Evolutionary conservation across 37 sponge, comb jelly and placozoan genomes (phyloP).

Genomic region (Agelas oroides): DNA sequence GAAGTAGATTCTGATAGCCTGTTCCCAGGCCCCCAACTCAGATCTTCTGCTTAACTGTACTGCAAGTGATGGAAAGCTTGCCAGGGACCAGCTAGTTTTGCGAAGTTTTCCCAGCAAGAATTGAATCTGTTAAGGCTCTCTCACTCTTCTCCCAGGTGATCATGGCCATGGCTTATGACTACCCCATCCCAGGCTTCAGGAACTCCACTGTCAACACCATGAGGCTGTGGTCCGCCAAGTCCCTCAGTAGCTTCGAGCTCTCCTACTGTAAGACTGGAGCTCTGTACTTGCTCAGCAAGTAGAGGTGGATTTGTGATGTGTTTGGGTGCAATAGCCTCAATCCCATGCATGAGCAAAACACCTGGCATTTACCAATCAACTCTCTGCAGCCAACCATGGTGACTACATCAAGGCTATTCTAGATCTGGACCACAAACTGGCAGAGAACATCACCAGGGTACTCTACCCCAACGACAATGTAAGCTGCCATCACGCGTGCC

Average conservation of each 20-base stretch:
- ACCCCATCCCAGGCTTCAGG: conserved; percentile 96
- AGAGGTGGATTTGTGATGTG: too few relatives aligned
- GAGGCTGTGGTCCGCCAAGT: conserved; percentile 97
- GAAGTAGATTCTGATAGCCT: too few relatives aligned
- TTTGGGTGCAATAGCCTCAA: too few relatives aligned
- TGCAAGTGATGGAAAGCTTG: too few relatives aligned
- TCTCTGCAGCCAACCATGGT: conserved; percentile 90
- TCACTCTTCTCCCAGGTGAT: conserved; percentile 52
- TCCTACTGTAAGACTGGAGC: conserved; percentile 87
- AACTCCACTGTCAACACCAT: conserved; percentile 94
- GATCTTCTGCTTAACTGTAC: too few relatives aligned
- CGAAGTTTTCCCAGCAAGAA: too few relatives aligned
- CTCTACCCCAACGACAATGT: conserved; percentile 99
- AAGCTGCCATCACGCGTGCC: conserved; percentile 33
- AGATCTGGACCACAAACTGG: conserved; percentile 90
- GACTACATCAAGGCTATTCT: conserved; percentile 98
- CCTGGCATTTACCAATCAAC: too few relatives aligned
- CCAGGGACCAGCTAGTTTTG: too few relatives aligned
- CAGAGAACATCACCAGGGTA: conserved; percentile 97
- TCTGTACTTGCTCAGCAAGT: neutral
- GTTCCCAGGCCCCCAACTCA: too few relatives aligned
- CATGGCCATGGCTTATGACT: conserved; percentile 96
- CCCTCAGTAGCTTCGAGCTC: conserved; percentile 92
- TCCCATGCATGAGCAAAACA: neutral
- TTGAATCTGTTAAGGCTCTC: too few relatives aligned